Conservation (phyloP, 1,140 invertebrate species). For the Microplitis mediator region DNA sequence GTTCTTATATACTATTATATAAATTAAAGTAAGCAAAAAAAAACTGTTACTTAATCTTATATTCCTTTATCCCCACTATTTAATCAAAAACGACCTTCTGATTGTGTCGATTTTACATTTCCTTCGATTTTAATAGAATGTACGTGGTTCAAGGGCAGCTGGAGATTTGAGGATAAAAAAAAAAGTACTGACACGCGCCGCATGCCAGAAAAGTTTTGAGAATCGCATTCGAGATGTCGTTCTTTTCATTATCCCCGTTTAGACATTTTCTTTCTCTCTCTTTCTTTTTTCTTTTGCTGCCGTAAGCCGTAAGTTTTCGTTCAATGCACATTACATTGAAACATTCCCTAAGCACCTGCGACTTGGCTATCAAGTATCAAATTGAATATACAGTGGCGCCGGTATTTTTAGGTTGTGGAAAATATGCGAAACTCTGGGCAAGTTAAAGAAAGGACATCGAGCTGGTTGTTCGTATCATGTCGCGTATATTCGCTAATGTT, state of each 20-base stretch:
- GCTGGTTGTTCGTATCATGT: conserved; percentile 24
- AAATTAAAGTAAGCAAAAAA: too few relatives aligned
- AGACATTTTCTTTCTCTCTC: not conserved
- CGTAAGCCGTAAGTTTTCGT: not conserved
- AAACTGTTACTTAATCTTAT: too few relatives aligned
- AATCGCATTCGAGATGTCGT: conserved; percentile 6
- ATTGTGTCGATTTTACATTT: not conserved
- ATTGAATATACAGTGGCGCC: conserved; percentile 41
- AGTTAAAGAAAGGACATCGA: conserved; percentile 40
- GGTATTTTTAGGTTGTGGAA: conserved; percentile 30
- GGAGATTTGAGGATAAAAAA: not conserved
- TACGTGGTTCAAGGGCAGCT: not conserved
- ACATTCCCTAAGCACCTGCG: conserved; percentile 32
- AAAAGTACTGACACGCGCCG: conserved; percentile 22
- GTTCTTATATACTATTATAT: too few relatives aligned
- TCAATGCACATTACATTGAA: not conserved
- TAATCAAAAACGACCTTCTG: too few relatives aligned
- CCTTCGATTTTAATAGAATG: not conserved
- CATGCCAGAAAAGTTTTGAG: not conserved
- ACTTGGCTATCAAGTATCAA: not conserved
- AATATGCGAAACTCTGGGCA: conserved; percentile 41
- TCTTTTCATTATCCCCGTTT: not conserved
- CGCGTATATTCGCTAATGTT: conserved; percentile 47
- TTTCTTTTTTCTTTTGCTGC: not conserved
- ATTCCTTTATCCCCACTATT: too few relatives aligned